phyloP scores from a whole-genome alignment of 2,888 invertebrate species.

The Oscheius onirici region DNA sequence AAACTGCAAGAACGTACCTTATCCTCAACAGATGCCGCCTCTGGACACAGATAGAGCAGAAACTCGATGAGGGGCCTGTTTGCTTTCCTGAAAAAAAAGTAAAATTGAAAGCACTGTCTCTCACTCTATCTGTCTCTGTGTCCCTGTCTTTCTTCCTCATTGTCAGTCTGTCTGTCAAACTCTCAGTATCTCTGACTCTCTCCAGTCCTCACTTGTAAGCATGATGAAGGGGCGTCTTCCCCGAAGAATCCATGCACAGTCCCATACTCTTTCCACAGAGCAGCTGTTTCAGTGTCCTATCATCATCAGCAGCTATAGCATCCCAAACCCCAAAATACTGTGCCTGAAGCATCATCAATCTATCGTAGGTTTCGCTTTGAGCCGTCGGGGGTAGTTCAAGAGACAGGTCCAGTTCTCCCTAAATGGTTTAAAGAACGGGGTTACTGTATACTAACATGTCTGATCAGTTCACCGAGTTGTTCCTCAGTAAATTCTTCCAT shows the following conservation, averaged over 20 bases:
- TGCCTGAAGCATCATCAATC: conserved; percentile 40
- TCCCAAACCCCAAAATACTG: conserved; percentile 67
- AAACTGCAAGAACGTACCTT: conserved; percentile 42
- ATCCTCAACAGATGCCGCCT: conserved; percentile 58
- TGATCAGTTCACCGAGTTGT: conserved; percentile 35
- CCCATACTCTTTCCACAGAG: conserved; percentile 60
- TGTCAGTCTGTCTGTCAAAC: background rate
- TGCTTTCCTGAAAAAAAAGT: conserved; percentile 2
- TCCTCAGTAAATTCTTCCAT: conserved; percentile 36
- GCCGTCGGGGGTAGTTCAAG: conserved; percentile 14
- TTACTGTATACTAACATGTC: conserved; percentile 37
- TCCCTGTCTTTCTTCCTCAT: too few relatives aligned
- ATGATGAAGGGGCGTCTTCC: conserved; percentile 65
- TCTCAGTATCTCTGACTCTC: too few relatives aligned
- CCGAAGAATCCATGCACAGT: conserved; percentile 55
- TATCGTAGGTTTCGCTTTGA: conserved; percentile 16
- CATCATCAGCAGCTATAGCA: conserved; percentile 65
- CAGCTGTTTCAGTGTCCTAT: conserved; percentile 63
- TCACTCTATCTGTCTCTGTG: background rate
- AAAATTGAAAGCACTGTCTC: background rate
- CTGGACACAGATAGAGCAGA: conserved; percentile 64
- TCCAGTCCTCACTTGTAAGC: conserved; percentile 49
- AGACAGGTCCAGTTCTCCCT: conserved; percentile 9
- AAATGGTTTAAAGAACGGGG: background rate
- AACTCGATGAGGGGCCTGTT: conserved; percentile 48